Conservation (phyloP, 2,113 vertebrate species). For the Coptodon bakossiorum region DNA sequence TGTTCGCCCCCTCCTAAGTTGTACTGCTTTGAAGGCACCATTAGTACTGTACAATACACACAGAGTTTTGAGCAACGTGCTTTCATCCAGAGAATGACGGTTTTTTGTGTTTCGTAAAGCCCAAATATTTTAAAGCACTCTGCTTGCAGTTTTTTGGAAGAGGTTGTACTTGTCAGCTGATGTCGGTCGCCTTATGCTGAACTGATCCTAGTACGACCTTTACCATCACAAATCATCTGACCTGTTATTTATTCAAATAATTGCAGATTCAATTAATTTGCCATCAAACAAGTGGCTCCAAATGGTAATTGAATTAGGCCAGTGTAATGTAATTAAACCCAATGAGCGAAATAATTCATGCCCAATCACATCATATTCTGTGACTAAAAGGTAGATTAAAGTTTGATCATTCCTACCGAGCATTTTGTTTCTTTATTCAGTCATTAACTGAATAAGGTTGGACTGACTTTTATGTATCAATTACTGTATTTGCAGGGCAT, state of each 20-base stretch:
- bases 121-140: background rate
- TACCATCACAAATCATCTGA: background rate
- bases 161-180: background rate
- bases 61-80: background rate
- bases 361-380: background rate
- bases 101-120: background rate
- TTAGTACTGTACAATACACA: background rate
- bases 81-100: background rate
- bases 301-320: background rate
- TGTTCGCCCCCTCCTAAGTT: background rate
- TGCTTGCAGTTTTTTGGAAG: background rate
- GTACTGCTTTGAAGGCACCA: background rate
- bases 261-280: background rate
- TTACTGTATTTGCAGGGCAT: background rate
- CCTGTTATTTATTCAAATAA: background rate
- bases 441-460: background rate
- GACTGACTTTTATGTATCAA: background rate
- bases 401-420: background rate
- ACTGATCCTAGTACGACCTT: background rate
- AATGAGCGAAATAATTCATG: background rate
- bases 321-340: background rate
- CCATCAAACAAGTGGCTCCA: background rate
- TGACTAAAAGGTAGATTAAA: background rate
- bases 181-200: background rate
- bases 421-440: background rate